Base-by-base conservation (phyloP, 2,797 vertebrate genomes). In the Notamacropus eugenii region DNA sequence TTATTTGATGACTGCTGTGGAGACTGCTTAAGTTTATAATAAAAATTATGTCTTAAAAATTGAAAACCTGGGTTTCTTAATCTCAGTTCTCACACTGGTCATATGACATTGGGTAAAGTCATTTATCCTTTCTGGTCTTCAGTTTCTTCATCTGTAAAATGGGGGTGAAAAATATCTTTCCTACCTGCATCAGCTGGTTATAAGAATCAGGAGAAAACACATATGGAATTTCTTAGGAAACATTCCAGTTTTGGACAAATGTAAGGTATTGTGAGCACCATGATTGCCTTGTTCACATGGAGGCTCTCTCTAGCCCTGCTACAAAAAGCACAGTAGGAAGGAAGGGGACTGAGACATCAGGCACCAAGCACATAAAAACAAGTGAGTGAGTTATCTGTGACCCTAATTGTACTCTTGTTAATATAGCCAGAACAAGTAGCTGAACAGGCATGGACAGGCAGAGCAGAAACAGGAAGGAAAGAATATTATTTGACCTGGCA, bases 401-500 rank as follows among this genome's bases (percentile, higher is more conserved):
- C 62, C 56, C 62, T 0, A 16, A 19, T 46, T n/a, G 29, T 91
- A 40, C 34, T 54, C 54, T 22, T 29, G 92, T 93, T 52, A 54
- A 62, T 40, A 92, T 29, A 67, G 56, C 46, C 6, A 95, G 93
- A 96, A 91, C 87, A 0, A 5, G 29, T 92, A 93, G 92, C 54
- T 0, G 29, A 94, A 93, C 96, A 95, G 50, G 82, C 96, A 58
- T n/a, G 54, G 50, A 92, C 22, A 94, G 91, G 98, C 74, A 59
- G 2, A 96, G 55, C 46, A 90, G 58, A 52, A 28, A 90, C 55
- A 91, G 93, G 34, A 55, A 95, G 93, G n/a, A 97, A 54, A 94
- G 93, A 94, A 98, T 92, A 94, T 67, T 10, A 90, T 98, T 99
- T 98, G 98, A 99, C 99, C 99, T 99, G 99, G 99, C 99, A 96